Percentiles rank a stretch among this genome's conserved stretches.
Conservation (phyloP, 2,888 invertebrate genomes). For the Phaedon cochleariae region DNA sequence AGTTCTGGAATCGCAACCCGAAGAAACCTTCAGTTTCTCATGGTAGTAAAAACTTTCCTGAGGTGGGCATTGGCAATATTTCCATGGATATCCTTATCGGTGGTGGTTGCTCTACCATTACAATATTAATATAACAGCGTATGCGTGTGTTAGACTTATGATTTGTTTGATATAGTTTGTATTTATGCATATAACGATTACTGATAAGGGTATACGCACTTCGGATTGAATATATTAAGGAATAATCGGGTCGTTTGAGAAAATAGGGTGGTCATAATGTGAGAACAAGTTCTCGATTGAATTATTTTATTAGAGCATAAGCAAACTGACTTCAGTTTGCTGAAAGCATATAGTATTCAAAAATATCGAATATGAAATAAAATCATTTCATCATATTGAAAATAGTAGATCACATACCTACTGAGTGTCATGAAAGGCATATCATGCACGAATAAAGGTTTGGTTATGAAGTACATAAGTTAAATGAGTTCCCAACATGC, state of each 20-base stretch:
- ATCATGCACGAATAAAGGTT: no score
- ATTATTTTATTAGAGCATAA: background rate
- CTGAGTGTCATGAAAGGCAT: no score
- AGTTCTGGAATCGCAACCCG: no score
- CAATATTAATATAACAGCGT: constrained; percentile 37
- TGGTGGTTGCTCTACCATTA: constrained; percentile 40
- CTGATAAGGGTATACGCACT: constrained; percentile 36
- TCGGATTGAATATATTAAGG: constrained; percentile 25
- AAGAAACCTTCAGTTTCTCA: no score
- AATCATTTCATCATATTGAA: no score
- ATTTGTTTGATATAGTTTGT: constrained; percentile 39
- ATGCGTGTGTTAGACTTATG: constrained; percentile 33
- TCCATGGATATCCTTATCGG: constrained; percentile 31
- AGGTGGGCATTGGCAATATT: constrained; percentile 15
- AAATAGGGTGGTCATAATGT: constrained; percentile 18
- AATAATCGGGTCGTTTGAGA: constrained; percentile 13
- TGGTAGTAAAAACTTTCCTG: constrained; percentile 9
- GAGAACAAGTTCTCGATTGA: background rate
- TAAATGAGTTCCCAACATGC: no score
- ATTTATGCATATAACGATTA: constrained; percentile 39
- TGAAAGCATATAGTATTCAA: no score
- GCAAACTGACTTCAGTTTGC: background rate
- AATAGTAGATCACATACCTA: no score
- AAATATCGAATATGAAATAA: no score
- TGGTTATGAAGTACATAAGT: no score